phyloP scores from a whole-genome alignment of 1,140 invertebrate genomes.

The Archegozetes longisetosus region DNA sequence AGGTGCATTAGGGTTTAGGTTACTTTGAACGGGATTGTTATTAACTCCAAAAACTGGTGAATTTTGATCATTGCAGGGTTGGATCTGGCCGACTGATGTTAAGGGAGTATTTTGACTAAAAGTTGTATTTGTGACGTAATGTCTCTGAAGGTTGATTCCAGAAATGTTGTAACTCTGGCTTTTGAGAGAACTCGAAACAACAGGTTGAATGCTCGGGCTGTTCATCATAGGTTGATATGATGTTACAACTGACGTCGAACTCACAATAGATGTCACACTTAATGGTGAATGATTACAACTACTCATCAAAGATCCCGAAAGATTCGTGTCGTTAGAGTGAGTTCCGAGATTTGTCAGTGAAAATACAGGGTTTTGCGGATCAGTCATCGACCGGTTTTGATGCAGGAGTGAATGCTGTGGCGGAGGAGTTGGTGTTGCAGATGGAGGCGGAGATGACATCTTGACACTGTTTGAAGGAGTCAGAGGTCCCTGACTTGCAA shows the following conservation, averaged over 20 bases:
- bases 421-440: neutral
- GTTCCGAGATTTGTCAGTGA: neutral
- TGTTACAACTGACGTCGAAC: neutral
- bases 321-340: neutral
- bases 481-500: neutral
- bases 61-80: neutral
- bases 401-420: neutral
- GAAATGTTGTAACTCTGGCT: neutral
- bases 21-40: neutral
- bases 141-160: neutral
- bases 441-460: neutral
- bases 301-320: no score
- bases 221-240: neutral
- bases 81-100: neutral
- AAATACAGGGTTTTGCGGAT: neutral
- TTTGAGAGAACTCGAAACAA: neutral
- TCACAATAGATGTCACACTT: neutral
- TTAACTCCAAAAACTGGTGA: neutral
- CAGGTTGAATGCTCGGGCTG: neutral
- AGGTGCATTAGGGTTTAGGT: slow-evolving; percentile 65
- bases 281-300: neutral
- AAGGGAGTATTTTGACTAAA: neutral
- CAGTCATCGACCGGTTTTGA: neutral
- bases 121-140: neutral
- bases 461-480: neutral